These are phyloP conservation scores for Leptopilina myrica DNA, from an alignment of 2,888 invertebrate species.

Conservation along the genomic window DNA sequence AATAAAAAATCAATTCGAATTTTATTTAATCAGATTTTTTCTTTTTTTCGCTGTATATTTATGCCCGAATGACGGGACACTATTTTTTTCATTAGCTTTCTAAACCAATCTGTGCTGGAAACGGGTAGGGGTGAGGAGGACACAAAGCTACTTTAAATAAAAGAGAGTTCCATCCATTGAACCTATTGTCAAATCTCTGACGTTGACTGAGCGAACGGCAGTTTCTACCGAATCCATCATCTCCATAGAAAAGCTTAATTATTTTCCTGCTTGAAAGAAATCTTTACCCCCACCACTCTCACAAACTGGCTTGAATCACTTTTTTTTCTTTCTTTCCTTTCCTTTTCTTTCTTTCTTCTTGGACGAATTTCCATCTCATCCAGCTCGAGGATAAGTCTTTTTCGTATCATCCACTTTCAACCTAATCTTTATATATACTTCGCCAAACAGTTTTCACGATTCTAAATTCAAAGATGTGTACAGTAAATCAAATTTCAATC, in stretches of 20 bases:
- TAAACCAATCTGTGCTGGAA: constrained; percentile 1
- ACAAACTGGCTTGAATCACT: constrained; percentile 54
- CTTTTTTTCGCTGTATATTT: constrained; percentile 27
- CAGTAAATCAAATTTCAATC: too few species aligned
- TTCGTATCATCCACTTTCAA: constrained; percentile 19
- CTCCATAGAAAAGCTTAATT: constrained; percentile 77
- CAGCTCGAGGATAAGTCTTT: constrained; percentile 33
- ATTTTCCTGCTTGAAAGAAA: constrained; percentile 76
- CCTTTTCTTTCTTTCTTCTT: constrained; percentile 56
- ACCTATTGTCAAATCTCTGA: constrained; percentile 75
- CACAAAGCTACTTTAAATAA: constrained; percentile 77
- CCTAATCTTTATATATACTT: not conserved
- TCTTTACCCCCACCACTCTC: constrained; percentile 47
- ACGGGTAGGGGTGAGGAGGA: constrained; percentile 59
- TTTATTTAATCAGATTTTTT: constrained; percentile 45
- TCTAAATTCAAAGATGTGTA: too few species aligned
- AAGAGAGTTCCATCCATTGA: constrained; percentile 76
- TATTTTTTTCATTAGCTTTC: constrained; percentile 66
- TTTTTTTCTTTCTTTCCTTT: constrained; percentile 55
- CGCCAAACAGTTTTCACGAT: too few species aligned
- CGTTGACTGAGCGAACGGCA: constrained; percentile 75
- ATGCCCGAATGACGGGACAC: constrained; percentile 63
- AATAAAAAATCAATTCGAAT: constrained; percentile 43
- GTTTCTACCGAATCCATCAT: constrained; percentile 74
- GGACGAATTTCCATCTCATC: constrained; percentile 45